Percentiles rank a stretch among this genome's conserved stretches.
phyloP scores from a whole-genome alignment of 2,888 invertebrate genomes.

The Drosophila emarginata region DNA sequence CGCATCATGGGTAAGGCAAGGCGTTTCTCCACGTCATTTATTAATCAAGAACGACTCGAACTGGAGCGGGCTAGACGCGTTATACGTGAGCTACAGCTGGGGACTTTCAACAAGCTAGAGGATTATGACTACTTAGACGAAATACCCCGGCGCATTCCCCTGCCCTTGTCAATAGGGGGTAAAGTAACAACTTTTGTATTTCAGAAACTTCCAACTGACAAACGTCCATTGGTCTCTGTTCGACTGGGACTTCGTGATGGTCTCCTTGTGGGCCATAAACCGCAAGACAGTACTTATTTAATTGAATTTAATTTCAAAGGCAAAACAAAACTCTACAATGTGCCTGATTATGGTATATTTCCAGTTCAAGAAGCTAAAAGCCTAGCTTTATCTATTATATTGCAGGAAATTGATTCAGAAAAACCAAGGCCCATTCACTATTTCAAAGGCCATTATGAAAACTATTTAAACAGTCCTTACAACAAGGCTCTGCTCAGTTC shows the following conservation, averaged over 20 bases:
- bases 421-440: neutral
- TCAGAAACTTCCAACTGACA: neutral
- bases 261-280: constrained; percentile 31
- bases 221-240: neutral
- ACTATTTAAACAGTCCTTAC: neutral
- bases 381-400: constrained; percentile 19
- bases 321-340: neutral
- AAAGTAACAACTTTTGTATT: constrained; percentile 42
- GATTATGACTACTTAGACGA: constrained; percentile 16
- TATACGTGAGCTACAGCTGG: constrained; percentile 49
- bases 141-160: constrained; percentile 46
- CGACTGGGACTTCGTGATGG: constrained; percentile 34
- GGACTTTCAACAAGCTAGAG: constrained; percentile 12
- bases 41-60: constrained; percentile 35
- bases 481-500: constrained; percentile 31
- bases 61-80: constrained; percentile 31
- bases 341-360: constrained; percentile 39
- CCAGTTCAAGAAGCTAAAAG: constrained; percentile 20
- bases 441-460: neutral
- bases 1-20: constrained; percentile 54
- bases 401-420: constrained; percentile 5
- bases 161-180: constrained; percentile 33
- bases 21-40: constrained; percentile 53
- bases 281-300: constrained; percentile 32
- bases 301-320: constrained; percentile 37